Evolutionary conservation across 2,888 invertebrate species (phyloP).

Genomic region (Eristalis arbustorum): DNA sequence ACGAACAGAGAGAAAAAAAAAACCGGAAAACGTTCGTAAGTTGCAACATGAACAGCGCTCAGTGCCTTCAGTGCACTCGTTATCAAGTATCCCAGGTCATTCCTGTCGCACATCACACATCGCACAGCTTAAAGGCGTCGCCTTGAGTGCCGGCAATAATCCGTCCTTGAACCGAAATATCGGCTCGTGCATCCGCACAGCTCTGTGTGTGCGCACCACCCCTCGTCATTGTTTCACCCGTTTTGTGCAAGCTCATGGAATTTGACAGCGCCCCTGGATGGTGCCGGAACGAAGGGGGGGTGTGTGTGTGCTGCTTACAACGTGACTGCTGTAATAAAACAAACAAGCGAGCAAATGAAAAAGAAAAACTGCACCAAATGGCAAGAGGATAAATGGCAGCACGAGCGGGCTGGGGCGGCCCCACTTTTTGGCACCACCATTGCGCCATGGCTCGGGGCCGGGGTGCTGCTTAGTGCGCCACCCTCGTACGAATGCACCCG

Average conservation of each 20-base stretch:
- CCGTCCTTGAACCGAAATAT: conserved; percentile 2
- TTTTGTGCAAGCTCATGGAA: background rate
- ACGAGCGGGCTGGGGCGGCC: background rate
- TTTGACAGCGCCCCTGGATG: background rate
- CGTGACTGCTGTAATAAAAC: background rate
- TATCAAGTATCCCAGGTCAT: background rate
- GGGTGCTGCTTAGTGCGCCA: background rate
- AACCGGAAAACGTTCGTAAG: background rate
- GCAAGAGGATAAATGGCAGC: background rate
- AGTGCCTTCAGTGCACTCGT: background rate
- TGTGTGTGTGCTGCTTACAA: background rate
- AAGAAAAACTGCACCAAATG: background rate
- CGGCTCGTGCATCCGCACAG: background rate
- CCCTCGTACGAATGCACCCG: background rate
- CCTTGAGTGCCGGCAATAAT: background rate
- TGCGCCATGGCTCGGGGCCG: background rate
- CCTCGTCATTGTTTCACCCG: background rate
- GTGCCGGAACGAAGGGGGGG: background rate
- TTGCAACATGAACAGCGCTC: background rate
- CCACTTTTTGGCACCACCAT: background rate
- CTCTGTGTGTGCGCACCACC: background rate
- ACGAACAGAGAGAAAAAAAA: background rate
- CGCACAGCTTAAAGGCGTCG: background rate
- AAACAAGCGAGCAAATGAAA: background rate
- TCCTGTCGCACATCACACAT: background rate